Evolutionary conservation across 2,888 invertebrate species (phyloP), one percentile per base, ranked within the genome.

Genomic region (Polyommatus icarus): DNA sequence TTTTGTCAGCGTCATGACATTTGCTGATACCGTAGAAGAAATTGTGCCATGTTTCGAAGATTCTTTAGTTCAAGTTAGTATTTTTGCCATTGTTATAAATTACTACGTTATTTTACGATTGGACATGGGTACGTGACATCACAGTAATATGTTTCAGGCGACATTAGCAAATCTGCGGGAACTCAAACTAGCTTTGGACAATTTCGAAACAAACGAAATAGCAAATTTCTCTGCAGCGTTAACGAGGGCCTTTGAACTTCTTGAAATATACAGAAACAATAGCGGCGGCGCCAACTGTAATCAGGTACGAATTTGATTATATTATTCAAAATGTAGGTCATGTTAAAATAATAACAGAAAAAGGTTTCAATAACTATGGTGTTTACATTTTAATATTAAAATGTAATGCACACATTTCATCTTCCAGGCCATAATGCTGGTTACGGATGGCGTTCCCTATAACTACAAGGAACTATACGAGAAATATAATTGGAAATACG

Each of bases 361-460:
- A 24, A 12, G 1, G 29, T 15, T 67, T 24, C 1, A 67, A 67
- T 29, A 61, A 61, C 20, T 61, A 24, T 61, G 24, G 1, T 59
- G 8, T n/a, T 10, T 32, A 32, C 54, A 32, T n/a, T 7, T 18
- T 36, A 36, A 20, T n/a, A 12, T 12, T 32, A 3, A 50, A 32
- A 32, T n/a, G 15, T 29, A 29, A 18, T 54, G 10, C 5, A 76
- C 24, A 12, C n/a, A n/a, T 59, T 57, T 18, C 73, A 75, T 76
- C 67, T n/a, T 36, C 6, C 97, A 99, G 94, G 99, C 99, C 50
- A 99, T 99, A 85, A 99, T 99, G 99, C 93, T 99, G 83, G 96
- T 99, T 83, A 99, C 99, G n/a, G 99, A 99, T 90, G 99, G 99
- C 36, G 98, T 99, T 20, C 99, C 99, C 72, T 98, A 98, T 86